These are phyloP conservation scores for Plagodis dolabraria DNA, from an alignment of 2,888 invertebrate genomes.

Conservation along the genomic window DNA sequence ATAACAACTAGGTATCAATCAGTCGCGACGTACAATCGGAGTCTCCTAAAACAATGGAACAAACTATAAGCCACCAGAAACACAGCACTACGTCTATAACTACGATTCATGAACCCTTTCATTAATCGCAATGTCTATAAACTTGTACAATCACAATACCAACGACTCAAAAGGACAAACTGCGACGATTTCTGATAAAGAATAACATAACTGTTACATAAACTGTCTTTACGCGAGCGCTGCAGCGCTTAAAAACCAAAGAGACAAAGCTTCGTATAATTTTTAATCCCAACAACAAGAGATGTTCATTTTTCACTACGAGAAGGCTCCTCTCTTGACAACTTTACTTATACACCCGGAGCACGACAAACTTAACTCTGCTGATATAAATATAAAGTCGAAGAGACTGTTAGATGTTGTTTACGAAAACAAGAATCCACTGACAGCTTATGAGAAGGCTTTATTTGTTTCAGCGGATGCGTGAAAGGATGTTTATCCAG, in stretches of 20 bases:
- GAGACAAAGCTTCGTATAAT: conserved; percentile 70
- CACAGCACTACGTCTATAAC: neutral
- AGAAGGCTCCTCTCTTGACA: conserved; percentile 48
- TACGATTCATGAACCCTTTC: conserved; percentile 3
- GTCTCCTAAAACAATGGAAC: no score
- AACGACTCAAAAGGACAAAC: conserved; percentile 27
- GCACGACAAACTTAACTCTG: conserved; percentile 47
- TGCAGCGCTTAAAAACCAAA: conserved; percentile 42
- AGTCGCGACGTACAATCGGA: no score
- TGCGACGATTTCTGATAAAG: conserved; percentile 11
- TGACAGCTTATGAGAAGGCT: conserved; percentile 73
- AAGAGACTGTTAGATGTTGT: conserved; percentile 18
- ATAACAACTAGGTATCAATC: no score
- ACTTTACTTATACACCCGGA: conserved; percentile 20
- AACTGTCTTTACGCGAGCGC: conserved; percentile 32
- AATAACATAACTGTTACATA: conserved; percentile 28
- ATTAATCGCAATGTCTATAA: neutral
- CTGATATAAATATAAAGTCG: conserved; percentile 34
- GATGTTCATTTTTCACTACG: conserved; percentile 78
- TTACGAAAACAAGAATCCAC: conserved; percentile 49
- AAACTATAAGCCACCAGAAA: no score
- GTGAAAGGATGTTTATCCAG: conserved; percentile 35
- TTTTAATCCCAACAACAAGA: conserved; percentile 77
- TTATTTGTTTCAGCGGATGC: conserved; percentile 53
- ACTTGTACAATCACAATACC: conserved; percentile 22